Conservation (phyloP, 2,113 vertebrate species). For the Centrocercus urophasianus region DNA sequence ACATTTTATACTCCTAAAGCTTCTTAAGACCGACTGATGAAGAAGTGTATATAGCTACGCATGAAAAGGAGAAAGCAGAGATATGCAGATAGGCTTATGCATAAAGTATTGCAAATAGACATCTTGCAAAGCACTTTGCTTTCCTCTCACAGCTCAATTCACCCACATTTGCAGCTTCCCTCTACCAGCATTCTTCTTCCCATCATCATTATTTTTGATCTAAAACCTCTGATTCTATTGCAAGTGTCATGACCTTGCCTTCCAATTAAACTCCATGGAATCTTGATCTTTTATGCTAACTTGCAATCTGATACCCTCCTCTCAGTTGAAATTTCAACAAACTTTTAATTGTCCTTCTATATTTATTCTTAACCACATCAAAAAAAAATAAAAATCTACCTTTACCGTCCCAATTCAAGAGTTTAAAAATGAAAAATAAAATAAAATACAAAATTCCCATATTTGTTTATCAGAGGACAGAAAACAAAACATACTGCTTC, state of each 20-base stretch:
- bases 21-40: neutral
- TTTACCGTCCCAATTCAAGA: neutral
- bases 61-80: neutral
- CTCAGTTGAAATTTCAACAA: neutral
- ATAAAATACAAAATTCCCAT: fast-evolving
- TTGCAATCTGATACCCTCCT: neutral
- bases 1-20: neutral
- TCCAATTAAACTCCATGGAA: neutral
- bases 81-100: neutral
- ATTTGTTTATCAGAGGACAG: neutral
- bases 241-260: neutral
- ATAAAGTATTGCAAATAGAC: neutral
- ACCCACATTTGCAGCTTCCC: neutral
- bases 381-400: fast-evolving
- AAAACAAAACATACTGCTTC: neutral
- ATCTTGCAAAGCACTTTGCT: neutral
- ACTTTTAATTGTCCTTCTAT: neutral
- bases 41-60: neutral
- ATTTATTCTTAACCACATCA: neutral
- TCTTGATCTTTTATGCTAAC: neutral
- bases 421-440: neutral
- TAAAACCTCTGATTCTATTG: neutral
- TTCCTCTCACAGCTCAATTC: neutral
- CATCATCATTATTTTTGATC: neutral
- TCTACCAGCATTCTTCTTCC: neutral